phyloP scores from a whole-genome alignment of 2,113 vertebrate genomes.

The Grallaria varia region DNA sequence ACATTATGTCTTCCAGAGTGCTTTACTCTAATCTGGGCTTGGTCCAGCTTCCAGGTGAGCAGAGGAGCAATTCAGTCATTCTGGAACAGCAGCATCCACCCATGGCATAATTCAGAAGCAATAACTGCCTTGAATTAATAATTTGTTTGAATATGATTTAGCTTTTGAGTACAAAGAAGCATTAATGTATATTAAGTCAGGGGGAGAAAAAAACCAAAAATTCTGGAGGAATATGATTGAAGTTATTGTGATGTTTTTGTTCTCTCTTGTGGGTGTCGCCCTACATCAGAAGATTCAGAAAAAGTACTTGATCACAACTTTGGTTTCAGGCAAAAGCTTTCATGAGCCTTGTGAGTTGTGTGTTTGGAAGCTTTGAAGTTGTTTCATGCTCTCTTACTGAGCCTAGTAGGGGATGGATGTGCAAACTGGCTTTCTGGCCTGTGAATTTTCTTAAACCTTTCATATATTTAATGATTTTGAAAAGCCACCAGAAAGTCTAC shows the following conservation, averaged over 20 bases:
- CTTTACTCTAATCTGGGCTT: background rate
- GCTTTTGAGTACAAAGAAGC: background rate
- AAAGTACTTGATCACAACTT: background rate
- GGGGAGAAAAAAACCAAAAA: background rate
- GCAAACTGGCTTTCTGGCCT: background rate
- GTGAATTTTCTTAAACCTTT: slow-evolving; percentile 6
- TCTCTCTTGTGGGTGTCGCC: background rate
- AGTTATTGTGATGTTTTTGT: background rate
- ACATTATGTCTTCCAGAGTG: background rate
- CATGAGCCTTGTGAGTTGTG: background rate
- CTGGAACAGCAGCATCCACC: background rate
- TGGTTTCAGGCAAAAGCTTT: background rate
- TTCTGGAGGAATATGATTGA: background rate
- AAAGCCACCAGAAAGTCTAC: slow-evolving; percentile 16
- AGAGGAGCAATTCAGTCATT: background rate
- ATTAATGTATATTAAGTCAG: background rate
- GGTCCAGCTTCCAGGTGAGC: background rate
- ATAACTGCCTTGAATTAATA: background rate
- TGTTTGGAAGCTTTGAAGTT: slow-evolving; percentile 12
- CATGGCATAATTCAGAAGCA: background rate
- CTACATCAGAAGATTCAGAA: background rate
- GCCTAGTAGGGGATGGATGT: background rate
- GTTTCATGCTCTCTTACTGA: background rate
- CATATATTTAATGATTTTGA: background rate
- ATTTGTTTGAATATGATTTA: background rate